Evolutionary conservation across 2,888 invertebrate species (phyloP).

Genomic region (Clepsis dumicolana): DNA sequence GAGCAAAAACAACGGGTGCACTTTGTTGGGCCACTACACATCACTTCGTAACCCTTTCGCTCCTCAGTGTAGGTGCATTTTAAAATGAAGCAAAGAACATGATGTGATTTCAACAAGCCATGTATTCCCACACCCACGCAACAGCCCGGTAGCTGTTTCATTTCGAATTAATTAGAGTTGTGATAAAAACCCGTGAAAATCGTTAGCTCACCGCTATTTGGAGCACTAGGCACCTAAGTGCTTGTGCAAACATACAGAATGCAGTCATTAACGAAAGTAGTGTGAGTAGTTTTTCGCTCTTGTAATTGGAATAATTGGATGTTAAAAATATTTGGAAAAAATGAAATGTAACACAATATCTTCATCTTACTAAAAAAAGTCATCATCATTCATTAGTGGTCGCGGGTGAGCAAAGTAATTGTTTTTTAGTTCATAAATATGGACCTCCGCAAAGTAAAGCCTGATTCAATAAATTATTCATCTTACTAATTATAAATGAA

Average conservation of each 20-base stretch:
- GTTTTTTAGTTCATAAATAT: too few species aligned
- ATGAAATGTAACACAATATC: too few species aligned
- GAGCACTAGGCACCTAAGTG: conserved; percentile 27
- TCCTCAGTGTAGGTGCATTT: too few species aligned
- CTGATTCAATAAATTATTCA: too few species aligned
- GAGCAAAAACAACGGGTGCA: too few species aligned
- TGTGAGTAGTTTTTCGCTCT: not conserved
- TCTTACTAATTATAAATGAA: too few species aligned
- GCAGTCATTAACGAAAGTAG: conserved; percentile 15
- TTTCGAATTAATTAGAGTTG: conserved; percentile 59
- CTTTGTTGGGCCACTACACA: too few species aligned
- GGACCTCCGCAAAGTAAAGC: too few species aligned
- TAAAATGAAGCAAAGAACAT: conserved; percentile 24
- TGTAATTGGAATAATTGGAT: not conserved
- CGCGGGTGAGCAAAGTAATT: too few species aligned
- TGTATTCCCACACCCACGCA: conserved; percentile 42
- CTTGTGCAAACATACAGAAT: conserved; percentile 28
- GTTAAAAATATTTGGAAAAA: not conserved
- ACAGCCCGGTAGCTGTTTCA: conserved; percentile 31
- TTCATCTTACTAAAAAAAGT: too few species aligned
- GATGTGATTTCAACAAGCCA: conserved; percentile 27
- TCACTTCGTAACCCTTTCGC: too few species aligned
- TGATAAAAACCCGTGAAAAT: conserved; percentile 43
- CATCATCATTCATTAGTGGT: too few species aligned
- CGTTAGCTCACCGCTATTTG: conserved; percentile 20